Evolutionary conservation across 2,113 vertebrate species (phyloP).

Genomic region (Fregata magnificens): DNA sequence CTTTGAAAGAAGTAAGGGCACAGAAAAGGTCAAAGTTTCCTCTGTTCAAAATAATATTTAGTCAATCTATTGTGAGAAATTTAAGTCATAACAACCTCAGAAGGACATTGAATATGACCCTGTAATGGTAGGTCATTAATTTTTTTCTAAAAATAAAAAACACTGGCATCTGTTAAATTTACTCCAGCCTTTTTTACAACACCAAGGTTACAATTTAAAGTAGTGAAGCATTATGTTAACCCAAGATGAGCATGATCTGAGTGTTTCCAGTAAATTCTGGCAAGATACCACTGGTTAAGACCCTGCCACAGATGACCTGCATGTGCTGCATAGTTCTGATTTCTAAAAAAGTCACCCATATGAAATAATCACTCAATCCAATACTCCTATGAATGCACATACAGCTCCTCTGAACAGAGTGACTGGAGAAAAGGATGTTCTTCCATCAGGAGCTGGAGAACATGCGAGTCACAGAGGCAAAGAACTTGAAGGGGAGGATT

Average conservation of each 20-base stretch:
- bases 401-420: background rate
- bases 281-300: background rate
- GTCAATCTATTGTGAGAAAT: background rate
- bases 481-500: background rate
- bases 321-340: background rate
- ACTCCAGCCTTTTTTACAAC: background rate
- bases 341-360: background rate
- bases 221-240: background rate
- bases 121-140: background rate
- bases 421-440: background rate
- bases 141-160: slow-evolving; percentile 31
- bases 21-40: background rate
- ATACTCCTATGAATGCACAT: background rate
- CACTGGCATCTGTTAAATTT: background rate
- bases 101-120: background rate
- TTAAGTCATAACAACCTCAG: background rate
- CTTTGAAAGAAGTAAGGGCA: background rate
- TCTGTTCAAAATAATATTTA: background rate
- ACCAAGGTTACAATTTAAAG: background rate
- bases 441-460: background rate
- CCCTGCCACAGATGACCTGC: background rate
- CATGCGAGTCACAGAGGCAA: background rate
- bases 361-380: background rate
- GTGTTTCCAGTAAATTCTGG: background rate
- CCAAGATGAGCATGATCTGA: background rate